phyloP scores from a whole-genome alignment of 2,113 vertebrate species.

The Pterocles gutturalis region DNA sequence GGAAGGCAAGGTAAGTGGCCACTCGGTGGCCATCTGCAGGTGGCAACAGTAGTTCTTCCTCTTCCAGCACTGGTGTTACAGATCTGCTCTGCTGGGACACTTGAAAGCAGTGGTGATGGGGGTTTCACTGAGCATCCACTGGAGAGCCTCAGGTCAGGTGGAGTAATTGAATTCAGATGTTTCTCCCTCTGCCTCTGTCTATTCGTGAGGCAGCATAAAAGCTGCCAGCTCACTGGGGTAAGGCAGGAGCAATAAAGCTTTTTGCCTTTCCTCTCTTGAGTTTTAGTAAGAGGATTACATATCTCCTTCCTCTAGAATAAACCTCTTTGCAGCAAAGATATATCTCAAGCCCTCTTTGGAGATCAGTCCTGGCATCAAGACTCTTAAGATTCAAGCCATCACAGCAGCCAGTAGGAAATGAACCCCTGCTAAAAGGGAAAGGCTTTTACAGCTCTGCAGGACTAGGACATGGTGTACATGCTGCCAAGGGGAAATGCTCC shows the following conservation, averaged over 20 bases:
- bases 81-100: background rate
- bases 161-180: background rate
- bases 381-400: background rate
- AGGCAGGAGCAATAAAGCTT: constrained; percentile 15
- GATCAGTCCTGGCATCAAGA: background rate
- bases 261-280: background rate
- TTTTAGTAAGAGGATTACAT: constrained; percentile 50
- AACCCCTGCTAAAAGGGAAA: background rate
- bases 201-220: background rate
- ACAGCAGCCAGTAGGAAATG: constrained; percentile 1
- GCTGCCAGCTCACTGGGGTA: background rate
- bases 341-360: constrained; percentile 40
- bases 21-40: rapidly evolving
- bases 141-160: background rate
- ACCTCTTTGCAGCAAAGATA: constrained; percentile 54
- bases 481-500: background rate
- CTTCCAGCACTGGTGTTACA: background rate
- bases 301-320: constrained; percentile 37
- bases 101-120: background rate
- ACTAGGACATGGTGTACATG: background rate
- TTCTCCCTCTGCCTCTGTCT: background rate
- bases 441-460: background rate
- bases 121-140: background rate
- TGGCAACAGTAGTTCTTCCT: background rate
- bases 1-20: background rate